Base-by-base conservation (phyloP, 2,888 invertebrate genomes). In the Molanna angustata region DNA sequence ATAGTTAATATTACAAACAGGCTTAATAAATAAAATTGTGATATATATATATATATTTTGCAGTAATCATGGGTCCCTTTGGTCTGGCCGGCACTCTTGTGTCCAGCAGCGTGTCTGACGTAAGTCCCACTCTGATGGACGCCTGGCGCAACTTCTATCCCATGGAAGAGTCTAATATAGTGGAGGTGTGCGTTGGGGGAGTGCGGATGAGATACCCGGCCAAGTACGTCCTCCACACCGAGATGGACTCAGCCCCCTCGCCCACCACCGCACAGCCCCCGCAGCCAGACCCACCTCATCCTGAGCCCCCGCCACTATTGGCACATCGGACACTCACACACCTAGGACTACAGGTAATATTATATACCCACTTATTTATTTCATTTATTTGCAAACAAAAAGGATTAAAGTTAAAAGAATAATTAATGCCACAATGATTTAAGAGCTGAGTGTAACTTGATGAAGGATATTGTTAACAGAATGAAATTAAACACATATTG, bases 141-240 rank as follows among this genome's bases (percentile, higher is more conserved):
- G 94, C 96, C 64, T 98, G 97, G 97, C 83, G 88, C 55, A 91
- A 92, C 68, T 95, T 96, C 69, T 97, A 94, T 76, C 95, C 95
- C 56, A 80, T 95, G 61, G 69, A 68, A 50, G 65, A 80, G 78
- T 66, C 72, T 74, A 71, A 76, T 66, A 69, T 83, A 66, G 81
- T 80, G 58, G 83, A 79, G 75, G 82, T 82, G 62, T 69, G 83
- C 61, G 80, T 84, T 70, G 94, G 92, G 65, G 94, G 94, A 44
- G 88, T 92, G 57, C 87, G 92, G 69, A 92, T 98, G 92, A 86
- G 91, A 60, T 98, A 98, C 78, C 98, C 98, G 43, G 85, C 91
- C 56, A 90, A 91, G 73, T 98, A 94, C 75, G 94, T 94, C 65
- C 83, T 96, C 69, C 85, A 90, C 65, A 91, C 94, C 60, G 90